Conservation (phyloP, 2,888 invertebrate species). For the Agonopterix subpropinquella region DNA sequence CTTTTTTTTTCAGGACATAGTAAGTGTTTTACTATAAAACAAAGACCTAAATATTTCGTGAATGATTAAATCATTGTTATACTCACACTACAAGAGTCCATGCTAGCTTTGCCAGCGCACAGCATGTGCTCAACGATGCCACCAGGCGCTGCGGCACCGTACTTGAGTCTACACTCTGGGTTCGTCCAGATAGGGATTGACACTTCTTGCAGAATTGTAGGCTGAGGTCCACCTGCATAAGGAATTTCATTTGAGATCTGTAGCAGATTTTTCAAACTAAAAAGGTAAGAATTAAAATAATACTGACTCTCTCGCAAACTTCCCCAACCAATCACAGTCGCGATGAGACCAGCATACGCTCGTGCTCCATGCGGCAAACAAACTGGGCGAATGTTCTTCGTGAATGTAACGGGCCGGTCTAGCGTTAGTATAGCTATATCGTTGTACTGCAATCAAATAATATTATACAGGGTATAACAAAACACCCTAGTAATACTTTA, state of each 20-base stretch:
- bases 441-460: conserved; percentile 79
- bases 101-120: conserved; percentile 89
- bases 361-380: conserved; percentile 81
- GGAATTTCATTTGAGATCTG: not conserved
- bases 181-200: conserved; percentile 90
- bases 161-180: conserved; percentile 84
- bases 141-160: conserved; percentile 90
- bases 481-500: too few species aligned
- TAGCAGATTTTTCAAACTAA: not conserved
- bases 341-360: conserved; percentile 81
- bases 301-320: conserved; percentile 85
- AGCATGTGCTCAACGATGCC: conserved; percentile 92
- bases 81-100: conserved; percentile 93
- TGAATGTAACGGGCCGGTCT: conserved; percentile 84
- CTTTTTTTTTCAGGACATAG: too few species aligned
- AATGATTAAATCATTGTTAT: not conserved
- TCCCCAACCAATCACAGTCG: conserved; percentile 93
- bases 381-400: conserved; percentile 83
- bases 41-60: not conserved
- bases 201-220: conserved; percentile 87
- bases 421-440: conserved; percentile 89
- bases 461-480: too few species aligned
- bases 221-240: conserved; percentile 84
- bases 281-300: not conserved
- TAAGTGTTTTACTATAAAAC: too few species aligned